phyloP scores from a whole-genome alignment of 2,797 vertebrate genomes.

The Schizothorax lantsangensis region DNA sequence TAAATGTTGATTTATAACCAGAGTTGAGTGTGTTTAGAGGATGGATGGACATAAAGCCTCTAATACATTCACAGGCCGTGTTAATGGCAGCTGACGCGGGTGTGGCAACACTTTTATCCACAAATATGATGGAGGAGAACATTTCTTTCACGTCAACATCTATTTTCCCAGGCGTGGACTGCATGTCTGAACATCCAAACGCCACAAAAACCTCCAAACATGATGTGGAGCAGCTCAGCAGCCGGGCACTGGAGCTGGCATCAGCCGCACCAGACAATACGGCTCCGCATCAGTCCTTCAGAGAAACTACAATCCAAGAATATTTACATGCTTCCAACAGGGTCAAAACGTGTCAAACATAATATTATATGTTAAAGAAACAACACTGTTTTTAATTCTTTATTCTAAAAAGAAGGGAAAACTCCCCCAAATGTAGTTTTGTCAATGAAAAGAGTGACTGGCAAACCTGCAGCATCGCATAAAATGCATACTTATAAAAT shows the following conservation, averaged over 20 bases:
- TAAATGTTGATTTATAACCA: background rate
- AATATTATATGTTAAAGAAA: background rate
- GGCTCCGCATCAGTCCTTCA: slow-evolving; percentile 22
- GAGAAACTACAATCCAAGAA: background rate
- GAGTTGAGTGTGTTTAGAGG: background rate
- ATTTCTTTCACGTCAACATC: slow-evolving; percentile 47
- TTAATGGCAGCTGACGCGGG: slow-evolving; percentile 39
- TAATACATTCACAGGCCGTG: slow-evolving; percentile 45
- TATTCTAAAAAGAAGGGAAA: background rate
- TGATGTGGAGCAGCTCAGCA: slow-evolving; percentile 51
- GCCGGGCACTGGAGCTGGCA: slow-evolving; percentile 39
- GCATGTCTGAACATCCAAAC: slow-evolving; percentile 51
- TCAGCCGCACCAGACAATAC: slow-evolving; percentile 15
- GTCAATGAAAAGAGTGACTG: background rate
- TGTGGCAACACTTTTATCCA: slow-evolving; percentile 58
- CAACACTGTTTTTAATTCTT: background rate
- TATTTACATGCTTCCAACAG: background rate
- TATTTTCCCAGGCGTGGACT: slow-evolving; percentile 60
- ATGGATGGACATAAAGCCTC: background rate
- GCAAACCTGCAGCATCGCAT: background rate
- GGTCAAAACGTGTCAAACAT: background rate
- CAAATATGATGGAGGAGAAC: slow-evolving; percentile 64
- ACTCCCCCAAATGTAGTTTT: background rate
- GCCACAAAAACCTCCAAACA: slow-evolving; percentile 54
- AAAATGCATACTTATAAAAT: background rate